A percentile compares a stretch with the other conserved stretches of the same genome.
These are phyloP conservation scores for Balanococcus diminutus DNA, from an alignment of 2,888 invertebrate species.

Conservation along the genomic window DNA sequence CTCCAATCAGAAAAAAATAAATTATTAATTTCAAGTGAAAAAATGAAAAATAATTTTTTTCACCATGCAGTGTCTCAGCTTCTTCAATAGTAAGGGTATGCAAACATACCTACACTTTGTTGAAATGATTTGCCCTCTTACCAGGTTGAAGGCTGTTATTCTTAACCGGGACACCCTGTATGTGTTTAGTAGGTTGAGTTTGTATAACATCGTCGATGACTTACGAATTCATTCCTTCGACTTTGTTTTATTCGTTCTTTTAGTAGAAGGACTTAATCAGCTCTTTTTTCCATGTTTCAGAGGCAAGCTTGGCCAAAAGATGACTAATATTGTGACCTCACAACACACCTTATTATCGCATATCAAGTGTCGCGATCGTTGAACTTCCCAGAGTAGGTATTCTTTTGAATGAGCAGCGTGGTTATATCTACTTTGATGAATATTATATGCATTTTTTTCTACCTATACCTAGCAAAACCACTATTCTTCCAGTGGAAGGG, in stretches of 20 bases:
- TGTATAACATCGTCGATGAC: too few relatives aligned
- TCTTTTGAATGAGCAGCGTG: not conserved
- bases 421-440: not conserved
- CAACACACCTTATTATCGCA: slow-evolving; percentile 1
- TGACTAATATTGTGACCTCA: not conserved
- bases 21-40: too few relatives aligned
- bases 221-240: too few relatives aligned
- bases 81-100: too few relatives aligned
- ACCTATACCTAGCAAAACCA: not conserved
- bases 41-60: too few relatives aligned
- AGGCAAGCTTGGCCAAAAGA: not conserved
- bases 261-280: not conserved
- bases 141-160: too few relatives aligned
- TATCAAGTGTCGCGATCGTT: not conserved
- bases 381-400: slow-evolving; percentile 1
- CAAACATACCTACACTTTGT: too few relatives aligned
- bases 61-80: too few relatives aligned
- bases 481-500: slow-evolving; percentile 22
- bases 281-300: not conserved
- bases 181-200: too few relatives aligned
- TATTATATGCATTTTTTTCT: slow-evolving; percentile 1
- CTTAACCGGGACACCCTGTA: too few relatives aligned
- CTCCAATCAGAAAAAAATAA: too few relatives aligned
- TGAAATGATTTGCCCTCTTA: too few relatives aligned
- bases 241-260: not conserved